Evolutionary conservation across 2,113 vertebrate species (phyloP).

Genomic region (Pandion haliaetus): DNA sequence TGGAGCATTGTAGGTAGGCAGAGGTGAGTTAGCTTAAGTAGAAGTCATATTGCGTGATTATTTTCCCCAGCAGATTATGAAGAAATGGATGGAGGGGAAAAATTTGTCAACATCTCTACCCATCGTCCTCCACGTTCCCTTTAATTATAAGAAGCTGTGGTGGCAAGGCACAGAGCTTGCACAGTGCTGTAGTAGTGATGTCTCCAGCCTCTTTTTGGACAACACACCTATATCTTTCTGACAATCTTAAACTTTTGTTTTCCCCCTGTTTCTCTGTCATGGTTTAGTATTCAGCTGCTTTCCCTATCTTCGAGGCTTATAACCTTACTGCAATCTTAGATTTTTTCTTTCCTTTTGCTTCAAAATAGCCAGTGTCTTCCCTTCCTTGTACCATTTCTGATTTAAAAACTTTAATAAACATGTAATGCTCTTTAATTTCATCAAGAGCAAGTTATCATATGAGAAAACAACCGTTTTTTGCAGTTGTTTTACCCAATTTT

Average conservation of each 20-base stretch:
- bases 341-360: neutral
- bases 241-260: neutral
- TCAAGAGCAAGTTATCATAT: neutral
- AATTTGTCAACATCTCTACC: neutral
- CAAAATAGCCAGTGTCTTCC: neutral
- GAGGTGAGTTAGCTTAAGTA: neutral
- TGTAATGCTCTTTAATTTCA: neutral
- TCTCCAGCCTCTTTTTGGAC: neutral
- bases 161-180: neutral
- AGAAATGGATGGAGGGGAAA: neutral
- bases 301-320: neutral
- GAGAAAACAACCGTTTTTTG: neutral
- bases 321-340: neutral
- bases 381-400: neutral
- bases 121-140: neutral
- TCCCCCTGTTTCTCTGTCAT: neutral
- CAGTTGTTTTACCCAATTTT: neutral
- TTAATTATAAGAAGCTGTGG: neutral
- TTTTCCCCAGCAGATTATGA: neutral
- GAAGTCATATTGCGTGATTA: neutral
- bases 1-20: neutral
- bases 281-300: neutral
- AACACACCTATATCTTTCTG: neutral
- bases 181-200: neutral
- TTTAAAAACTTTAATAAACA: neutral